Conservation (phyloP, 2,797 vertebrate species). For the Premnoplex brunnescens region DNA sequence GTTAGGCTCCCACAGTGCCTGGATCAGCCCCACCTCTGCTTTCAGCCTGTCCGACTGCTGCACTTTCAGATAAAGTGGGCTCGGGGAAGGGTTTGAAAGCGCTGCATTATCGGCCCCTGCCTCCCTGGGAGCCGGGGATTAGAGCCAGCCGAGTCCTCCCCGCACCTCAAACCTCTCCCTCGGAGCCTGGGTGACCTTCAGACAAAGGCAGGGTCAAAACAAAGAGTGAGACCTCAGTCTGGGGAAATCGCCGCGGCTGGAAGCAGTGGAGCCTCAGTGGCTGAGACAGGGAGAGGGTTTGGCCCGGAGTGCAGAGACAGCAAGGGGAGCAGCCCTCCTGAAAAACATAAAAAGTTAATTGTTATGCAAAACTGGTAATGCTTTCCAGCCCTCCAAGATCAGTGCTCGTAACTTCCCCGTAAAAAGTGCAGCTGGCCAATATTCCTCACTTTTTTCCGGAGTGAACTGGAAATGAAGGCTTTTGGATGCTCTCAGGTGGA, state of each 20-base stretch:
- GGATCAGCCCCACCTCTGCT: not conserved
- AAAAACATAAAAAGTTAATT: not conserved
- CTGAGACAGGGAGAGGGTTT: not conserved
- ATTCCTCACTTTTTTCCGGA: not conserved
- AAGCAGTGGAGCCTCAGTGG: fast-evolving
- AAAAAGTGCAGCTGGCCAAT: not conserved
- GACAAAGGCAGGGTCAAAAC: not conserved
- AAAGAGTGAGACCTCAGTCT: not conserved
- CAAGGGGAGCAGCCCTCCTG: not conserved
- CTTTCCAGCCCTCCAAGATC: not conserved
- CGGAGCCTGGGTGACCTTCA: not conserved
- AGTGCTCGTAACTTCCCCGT: not conserved
- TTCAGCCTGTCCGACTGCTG: not conserved
- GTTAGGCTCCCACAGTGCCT: not conserved
- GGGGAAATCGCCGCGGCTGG: not conserved
- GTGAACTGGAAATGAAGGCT: not conserved
- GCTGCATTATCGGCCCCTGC: not conserved
- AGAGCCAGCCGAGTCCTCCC: not conserved
- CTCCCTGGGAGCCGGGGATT: not conserved
- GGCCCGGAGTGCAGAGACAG: not conserved
- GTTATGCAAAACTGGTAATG: not conserved
- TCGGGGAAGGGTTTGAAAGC: not conserved
- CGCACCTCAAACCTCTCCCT: not conserved
- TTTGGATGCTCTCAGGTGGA: not conserved
- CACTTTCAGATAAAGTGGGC: not conserved